phyloP scores from a whole-genome alignment of 2,113 vertebrate genomes.

The Cariama cristata region DNA sequence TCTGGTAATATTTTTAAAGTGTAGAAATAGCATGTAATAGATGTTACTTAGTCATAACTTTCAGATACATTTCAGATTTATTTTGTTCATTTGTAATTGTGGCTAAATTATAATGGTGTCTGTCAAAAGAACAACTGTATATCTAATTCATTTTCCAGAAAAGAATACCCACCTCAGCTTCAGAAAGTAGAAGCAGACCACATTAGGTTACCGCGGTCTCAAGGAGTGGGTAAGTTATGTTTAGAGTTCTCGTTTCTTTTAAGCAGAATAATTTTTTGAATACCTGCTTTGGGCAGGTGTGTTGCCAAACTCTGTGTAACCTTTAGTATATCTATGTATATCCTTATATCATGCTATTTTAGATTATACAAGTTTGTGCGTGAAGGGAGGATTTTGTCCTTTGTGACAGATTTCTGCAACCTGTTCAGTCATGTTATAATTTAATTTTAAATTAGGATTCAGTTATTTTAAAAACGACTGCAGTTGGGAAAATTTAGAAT shows the following conservation, averaged over 20 bases:
- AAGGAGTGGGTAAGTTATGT: conserved; percentile 81
- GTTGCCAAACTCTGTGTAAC: not conserved
- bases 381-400: not conserved
- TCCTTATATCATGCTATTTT: not conserved
- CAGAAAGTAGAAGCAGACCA: conserved; percentile 83
- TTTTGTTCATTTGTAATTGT: not conserved
- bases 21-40: not conserved
- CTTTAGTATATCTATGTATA: not conserved
- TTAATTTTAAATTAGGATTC: not conserved
- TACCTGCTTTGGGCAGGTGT: not conserved
- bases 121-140: conserved; percentile 11
- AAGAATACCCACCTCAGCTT: conserved; percentile 85
- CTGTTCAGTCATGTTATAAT: not conserved
- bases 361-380: not conserved
- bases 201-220: conserved; percentile 85
- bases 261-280: not conserved
- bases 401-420: not conserved
- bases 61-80: not conserved
- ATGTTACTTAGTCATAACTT: not conserved
- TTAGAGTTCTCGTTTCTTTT: not conserved
- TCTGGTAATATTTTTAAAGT: not conserved
- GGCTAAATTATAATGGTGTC: not conserved
- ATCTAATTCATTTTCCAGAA: conserved; percentile 79
- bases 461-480: not conserved
- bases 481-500: not conserved